Percentiles rank a stretch among this genome's conserved stretches.
Evolutionary conservation across 1,140 invertebrate genomes (phyloP).

Genomic region (Trachymyrmex cornetzi): DNA sequence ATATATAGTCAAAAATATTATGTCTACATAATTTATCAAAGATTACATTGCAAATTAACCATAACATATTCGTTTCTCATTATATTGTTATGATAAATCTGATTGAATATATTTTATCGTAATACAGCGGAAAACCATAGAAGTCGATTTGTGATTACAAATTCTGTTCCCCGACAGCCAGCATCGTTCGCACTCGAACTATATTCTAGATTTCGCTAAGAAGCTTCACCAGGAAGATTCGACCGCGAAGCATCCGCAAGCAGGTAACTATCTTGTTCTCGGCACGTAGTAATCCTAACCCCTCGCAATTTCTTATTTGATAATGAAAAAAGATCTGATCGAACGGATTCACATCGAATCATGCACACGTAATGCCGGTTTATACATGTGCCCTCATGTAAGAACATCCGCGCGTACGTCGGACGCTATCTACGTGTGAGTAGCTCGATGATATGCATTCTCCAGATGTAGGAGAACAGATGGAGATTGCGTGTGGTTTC

Average conservation of each 20-base stretch:
- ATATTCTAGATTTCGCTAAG: conserved; percentile 12
- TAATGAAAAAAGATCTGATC: conserved; percentile 50
- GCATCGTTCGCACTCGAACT: not conserved
- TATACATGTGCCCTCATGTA: not conserved
- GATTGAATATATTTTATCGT: not conserved
- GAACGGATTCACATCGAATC: conserved; percentile 60
- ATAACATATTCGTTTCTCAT: not conserved
- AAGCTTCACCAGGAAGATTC: not conserved
- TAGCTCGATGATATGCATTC: conserved; percentile 40
- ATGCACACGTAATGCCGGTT: conserved; percentile 64
- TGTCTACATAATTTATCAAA: not conserved
- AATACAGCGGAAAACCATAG: not conserved
- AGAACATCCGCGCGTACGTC: conserved; percentile 29
- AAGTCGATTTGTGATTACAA: conserved; percentile 21
- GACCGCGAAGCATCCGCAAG: conserved; percentile 34
- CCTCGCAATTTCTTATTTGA: conserved; percentile 67
- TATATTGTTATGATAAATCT: not conserved
- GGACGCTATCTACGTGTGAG: conserved; percentile 27
- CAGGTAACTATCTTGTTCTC: conserved; percentile 62
- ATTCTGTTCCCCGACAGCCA: not conserved
- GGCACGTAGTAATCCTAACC: conserved; percentile 62
- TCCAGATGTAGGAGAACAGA: conserved; percentile 67
- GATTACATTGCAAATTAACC: not conserved
- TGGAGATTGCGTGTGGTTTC: conserved; percentile 75
- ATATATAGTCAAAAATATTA: not conserved